phyloP scores from a whole-genome alignment of 2,113 vertebrate genomes.

The Gymnorhina tibicen region DNA sequence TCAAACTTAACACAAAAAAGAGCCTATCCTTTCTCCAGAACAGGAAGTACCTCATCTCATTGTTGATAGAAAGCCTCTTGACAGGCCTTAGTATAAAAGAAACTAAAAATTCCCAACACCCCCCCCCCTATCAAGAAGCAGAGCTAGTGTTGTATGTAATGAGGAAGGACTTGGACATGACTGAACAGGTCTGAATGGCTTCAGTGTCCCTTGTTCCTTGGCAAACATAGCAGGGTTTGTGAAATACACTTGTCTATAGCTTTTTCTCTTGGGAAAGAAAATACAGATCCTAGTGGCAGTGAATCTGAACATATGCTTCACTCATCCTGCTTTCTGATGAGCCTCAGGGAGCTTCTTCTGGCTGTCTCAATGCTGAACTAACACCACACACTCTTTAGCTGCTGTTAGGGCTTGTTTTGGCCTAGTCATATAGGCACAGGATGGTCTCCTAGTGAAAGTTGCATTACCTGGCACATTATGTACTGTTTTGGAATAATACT shows the following conservation, averaged over 20 bases:
- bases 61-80: neutral
- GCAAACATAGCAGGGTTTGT: neutral
- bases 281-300: neutral
- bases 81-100: neutral
- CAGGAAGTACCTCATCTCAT: neutral
- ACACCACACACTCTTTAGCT: neutral
- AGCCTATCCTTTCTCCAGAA: constrained; percentile 15
- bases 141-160: neutral
- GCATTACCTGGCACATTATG: neutral
- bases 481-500: neutral
- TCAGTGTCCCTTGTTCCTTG: neutral
- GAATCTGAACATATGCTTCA: neutral
- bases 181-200: neutral
- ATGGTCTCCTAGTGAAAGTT: neutral
- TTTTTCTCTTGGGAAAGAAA: neutral
- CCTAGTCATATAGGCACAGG: neutral
- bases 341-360: rapidly evolving
- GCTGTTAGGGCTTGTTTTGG: neutral
- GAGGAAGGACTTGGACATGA: neutral
- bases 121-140: neutral
- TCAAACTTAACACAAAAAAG: constrained; percentile 49
- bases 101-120: neutral
- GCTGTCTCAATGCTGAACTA: neutral
- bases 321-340: neutral
- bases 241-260: neutral